phyloP scores from a whole-genome alignment of 2,113 vertebrate genomes.

The Laticauda colubrina region DNA sequence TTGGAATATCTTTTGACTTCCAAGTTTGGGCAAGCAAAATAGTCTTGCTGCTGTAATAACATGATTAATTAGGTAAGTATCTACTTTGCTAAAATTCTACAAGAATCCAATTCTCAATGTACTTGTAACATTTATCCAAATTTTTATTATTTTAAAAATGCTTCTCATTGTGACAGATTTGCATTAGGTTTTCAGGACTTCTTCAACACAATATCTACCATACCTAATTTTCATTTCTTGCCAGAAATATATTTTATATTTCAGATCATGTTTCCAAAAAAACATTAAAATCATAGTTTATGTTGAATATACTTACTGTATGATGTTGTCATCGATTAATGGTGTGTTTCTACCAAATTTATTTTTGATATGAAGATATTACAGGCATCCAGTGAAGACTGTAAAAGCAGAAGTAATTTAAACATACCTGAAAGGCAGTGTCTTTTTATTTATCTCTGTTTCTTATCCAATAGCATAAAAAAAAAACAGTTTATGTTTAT shows the following conservation, averaged over 20 bases:
- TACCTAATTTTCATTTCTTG: background rate
- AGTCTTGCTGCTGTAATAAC: no score
- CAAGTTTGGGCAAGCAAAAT: no score
- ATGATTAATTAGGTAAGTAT: no score
- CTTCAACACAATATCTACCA: background rate
- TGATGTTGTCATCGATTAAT: background rate
- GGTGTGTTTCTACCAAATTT: background rate
- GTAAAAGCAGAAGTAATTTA: background rate
- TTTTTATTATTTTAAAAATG: background rate
- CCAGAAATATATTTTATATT: background rate
- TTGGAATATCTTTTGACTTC: no score
- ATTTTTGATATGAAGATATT: background rate
- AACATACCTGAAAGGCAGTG: background rate
- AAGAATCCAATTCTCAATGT: background rate
- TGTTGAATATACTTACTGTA: background rate
- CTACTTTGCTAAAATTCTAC: no score
- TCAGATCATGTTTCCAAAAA: background rate
- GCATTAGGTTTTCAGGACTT: background rate
- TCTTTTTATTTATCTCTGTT: no score
- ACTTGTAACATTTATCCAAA: background rate
- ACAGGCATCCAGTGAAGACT: background rate
- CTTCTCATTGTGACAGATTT: background rate
- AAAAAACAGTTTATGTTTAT: background rate
- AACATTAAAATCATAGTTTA: background rate
- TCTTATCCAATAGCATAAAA: background rate